Evolutionary conservation across 2,888 invertebrate species (phyloP).

Genomic region (Drosophila birchii): DNA sequence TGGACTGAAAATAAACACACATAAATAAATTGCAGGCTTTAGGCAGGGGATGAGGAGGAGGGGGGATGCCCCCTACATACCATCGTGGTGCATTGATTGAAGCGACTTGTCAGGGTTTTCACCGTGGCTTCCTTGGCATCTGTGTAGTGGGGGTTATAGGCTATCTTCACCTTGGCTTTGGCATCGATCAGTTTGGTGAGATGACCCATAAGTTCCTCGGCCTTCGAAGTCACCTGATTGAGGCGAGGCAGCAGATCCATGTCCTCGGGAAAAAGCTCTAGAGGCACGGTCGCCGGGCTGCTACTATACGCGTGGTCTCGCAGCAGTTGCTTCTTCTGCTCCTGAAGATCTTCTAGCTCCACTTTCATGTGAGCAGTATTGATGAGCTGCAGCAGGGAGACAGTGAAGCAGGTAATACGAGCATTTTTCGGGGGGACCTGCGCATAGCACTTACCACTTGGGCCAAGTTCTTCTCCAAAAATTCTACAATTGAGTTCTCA

Average conservation of each 20-base stretch:
- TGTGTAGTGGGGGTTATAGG: neutral
- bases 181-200: neutral
- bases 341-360: neutral
- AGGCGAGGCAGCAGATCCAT: neutral
- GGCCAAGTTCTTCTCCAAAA: neutral
- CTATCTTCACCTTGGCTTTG: neutral
- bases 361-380: neutral
- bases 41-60: too few relatives aligned
- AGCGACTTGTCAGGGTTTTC: too few relatives aligned
- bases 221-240: neutral
- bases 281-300: neutral
- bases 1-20: neutral
- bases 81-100: neutral
- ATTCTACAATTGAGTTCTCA: neutral
- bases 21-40: neutral
- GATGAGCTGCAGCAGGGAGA: neutral
- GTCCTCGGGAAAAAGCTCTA: neutral
- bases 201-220: neutral
- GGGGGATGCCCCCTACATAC: neutral
- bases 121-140: neutral
- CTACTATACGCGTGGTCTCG: neutral
- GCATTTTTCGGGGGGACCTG: neutral
- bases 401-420: neutral
- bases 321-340: neutral
- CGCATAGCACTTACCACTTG: neutral